Conservation (phyloP, 2,797 vertebrate genomes). For the Kryptolebias ocellatus region DNA sequence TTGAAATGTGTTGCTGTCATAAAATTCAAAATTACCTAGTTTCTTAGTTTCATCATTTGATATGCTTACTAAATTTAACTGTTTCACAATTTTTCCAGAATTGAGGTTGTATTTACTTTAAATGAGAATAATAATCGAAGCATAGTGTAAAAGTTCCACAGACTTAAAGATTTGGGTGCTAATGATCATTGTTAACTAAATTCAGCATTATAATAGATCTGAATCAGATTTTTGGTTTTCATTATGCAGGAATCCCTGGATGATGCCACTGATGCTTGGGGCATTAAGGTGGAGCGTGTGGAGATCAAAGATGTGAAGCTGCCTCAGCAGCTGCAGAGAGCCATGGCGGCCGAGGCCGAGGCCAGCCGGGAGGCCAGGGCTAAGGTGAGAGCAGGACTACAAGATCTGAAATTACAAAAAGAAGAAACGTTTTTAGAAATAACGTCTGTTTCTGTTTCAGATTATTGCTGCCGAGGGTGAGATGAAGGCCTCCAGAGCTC, state of each 20-base stretch:
- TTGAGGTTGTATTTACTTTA: no score
- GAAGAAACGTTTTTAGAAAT: neutral
- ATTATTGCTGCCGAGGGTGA: conserved; percentile 84
- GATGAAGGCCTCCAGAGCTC: conserved; percentile 82
- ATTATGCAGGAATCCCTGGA: conserved; percentile 73
- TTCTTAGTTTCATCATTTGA: no score
- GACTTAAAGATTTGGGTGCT: no score
- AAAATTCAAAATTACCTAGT: no score
- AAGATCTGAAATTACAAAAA: neutral
- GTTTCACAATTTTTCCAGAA: no score
- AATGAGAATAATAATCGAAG: no score
- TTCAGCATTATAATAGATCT: neutral
- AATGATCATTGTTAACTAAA: no score
- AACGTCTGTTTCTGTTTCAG: conserved; percentile 57
- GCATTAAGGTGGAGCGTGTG: conserved; percentile 84
- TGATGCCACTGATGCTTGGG: conserved; percentile 81
- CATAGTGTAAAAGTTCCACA: no score
- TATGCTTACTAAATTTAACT: no score
- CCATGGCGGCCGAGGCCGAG: conserved; percentile 85
- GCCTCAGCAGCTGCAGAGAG: conserved; percentile 82
- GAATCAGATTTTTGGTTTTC: neutral
- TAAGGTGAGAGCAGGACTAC: conserved; percentile 66
- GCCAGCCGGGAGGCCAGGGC: conserved; percentile 81
- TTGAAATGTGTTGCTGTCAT: no score
- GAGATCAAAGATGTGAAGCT: conserved; percentile 85